These are phyloP conservation scores for Drosophila neoperkinsi DNA, from an alignment of 2,888 invertebrate species.

Conservation along the genomic window DNA sequence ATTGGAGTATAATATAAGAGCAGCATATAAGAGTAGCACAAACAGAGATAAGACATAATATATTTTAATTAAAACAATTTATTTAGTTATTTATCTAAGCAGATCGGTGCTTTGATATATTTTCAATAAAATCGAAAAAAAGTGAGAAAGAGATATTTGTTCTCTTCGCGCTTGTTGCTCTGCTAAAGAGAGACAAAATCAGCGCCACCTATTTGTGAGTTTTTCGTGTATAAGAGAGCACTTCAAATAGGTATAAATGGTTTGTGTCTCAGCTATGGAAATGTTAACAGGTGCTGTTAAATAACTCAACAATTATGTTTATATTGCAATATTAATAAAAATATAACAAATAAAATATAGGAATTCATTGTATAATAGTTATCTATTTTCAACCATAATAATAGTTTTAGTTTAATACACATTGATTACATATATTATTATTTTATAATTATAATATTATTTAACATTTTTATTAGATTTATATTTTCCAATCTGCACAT, in stretches of 20 bases:
- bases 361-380: not conserved
- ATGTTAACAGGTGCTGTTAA: not conserved
- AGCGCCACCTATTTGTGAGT: constrained; percentile 36
- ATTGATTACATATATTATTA: not conserved
- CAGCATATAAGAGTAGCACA: not conserved
- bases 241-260: constrained; percentile 20
- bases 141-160: not conserved
- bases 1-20: not conserved
- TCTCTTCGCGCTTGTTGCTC: constrained; percentile 5
- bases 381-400: not conserved
- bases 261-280: constrained; percentile 2
- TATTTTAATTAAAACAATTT: not conserved
- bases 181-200: not conserved
- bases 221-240: constrained; percentile 17
- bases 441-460: not conserved
- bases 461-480: too few species aligned
- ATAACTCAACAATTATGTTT: not conserved
- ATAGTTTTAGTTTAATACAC: not conserved
- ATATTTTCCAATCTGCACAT: not conserved
- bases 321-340: not conserved
- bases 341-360: not conserved
- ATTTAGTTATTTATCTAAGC: not conserved
- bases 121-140: not conserved
- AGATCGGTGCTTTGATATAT: not conserved
- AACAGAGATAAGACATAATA: not conserved